phyloP scores from a whole-genome alignment of 1,140 invertebrate species.

The Bursaphelenchus mucronatus region DNA sequence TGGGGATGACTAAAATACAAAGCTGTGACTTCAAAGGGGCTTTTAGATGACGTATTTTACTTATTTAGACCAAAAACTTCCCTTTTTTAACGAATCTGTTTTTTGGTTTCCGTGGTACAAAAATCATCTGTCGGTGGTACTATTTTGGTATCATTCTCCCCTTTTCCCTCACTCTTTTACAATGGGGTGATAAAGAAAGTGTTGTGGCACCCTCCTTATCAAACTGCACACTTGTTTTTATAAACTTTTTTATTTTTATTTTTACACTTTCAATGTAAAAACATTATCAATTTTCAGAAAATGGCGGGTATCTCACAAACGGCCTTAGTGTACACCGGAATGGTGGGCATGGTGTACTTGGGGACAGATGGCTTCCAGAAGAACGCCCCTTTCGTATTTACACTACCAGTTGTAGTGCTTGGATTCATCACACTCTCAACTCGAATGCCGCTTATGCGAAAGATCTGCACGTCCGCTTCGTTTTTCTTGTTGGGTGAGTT shows the following conservation, averaged over 20 bases:
- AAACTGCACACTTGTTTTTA: background rate
- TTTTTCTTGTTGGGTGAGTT: slow-evolving; percentile 38
- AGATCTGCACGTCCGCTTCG: slow-evolving; percentile 33
- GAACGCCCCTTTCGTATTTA: slow-evolving; percentile 42
- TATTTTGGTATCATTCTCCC: too few relatives aligned
- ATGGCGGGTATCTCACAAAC: slow-evolving; percentile 14
- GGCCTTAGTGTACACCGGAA: slow-evolving; percentile 26
- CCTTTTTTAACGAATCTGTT: too few relatives aligned
- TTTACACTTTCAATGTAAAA: background rate
- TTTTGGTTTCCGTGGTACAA: too few relatives aligned
- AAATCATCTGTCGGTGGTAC: too few relatives aligned
- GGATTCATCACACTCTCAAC: slow-evolving; percentile 38
- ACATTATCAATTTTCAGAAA: slow-evolving; percentile 13
- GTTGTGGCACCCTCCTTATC: too few relatives aligned
- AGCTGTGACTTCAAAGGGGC: too few relatives aligned
- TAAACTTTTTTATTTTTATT: background rate
- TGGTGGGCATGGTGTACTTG: slow-evolving; percentile 36
- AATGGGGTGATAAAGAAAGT: too few relatives aligned
- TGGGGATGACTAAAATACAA: too few relatives aligned
- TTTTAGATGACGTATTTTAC: too few relatives aligned
- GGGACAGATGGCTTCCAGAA: slow-evolving; percentile 41
- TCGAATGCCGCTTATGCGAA: slow-evolving; percentile 32
- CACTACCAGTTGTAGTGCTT: slow-evolving; percentile 39
- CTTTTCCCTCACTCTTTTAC: too few relatives aligned
- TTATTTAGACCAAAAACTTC: too few relatives aligned